Evolutionary conservation across 2,797 vertebrate species (phyloP).

Genomic region (Lophotriccus pileatus): DNA sequence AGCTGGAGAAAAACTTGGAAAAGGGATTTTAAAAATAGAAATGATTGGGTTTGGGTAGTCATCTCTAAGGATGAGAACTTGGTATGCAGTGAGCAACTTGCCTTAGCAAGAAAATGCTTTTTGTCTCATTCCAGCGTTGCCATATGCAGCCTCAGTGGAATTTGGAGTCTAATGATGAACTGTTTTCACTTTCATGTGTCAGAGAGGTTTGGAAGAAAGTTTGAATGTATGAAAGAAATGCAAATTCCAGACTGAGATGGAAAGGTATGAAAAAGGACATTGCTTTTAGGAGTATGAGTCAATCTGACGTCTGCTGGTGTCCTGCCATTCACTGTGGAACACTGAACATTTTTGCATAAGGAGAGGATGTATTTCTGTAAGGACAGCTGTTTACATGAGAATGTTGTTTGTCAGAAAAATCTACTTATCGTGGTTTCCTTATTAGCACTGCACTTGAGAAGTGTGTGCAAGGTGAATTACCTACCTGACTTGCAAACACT

Average conservation of each 20-base stretch:
- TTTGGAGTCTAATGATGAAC: background rate
- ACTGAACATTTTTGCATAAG: background rate
- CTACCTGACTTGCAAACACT: background rate
- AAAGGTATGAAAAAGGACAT: background rate
- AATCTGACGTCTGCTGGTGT: background rate
- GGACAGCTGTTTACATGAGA: background rate
- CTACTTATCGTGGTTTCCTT: background rate
- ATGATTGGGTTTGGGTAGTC: background rate
- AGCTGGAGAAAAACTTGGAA: background rate
- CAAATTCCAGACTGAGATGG: background rate
- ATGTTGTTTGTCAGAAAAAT: background rate
- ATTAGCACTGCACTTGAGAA: background rate
- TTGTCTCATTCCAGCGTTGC: background rate
- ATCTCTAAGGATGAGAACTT: background rate
- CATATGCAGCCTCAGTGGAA: background rate
- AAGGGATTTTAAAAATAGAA: background rate
- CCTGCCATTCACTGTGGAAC: background rate
- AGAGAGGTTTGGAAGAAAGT: background rate
- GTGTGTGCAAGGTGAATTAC: background rate
- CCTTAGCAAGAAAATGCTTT: fast-evolving
- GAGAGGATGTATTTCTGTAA: background rate
- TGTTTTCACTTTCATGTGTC: background rate
- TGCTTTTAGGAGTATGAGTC: background rate
- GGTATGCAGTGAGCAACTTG: background rate
- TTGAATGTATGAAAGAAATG: background rate